These are phyloP conservation scores for Monodelphis domestica DNA, from an alignment of 2,797 vertebrate genomes.

Conservation along the genomic window DNA sequence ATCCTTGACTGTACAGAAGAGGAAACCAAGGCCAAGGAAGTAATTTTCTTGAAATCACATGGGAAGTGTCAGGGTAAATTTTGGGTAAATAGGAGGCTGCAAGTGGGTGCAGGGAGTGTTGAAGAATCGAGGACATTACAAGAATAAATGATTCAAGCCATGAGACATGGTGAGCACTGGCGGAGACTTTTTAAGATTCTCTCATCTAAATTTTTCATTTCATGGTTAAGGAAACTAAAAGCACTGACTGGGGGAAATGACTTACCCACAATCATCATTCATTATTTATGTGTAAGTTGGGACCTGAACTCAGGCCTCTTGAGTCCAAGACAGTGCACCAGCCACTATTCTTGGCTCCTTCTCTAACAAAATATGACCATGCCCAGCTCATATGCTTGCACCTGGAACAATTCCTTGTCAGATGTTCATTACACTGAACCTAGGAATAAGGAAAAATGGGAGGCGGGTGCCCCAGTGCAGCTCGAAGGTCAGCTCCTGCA, in stretches of 20 bases:
- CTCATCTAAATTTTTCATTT: neutral
- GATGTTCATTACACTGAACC: neutral
- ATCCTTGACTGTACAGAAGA: neutral
- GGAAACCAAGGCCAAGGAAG: conserved; percentile 1
- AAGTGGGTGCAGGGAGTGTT: no score
- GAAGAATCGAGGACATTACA: neutral
- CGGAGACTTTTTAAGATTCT: no score
- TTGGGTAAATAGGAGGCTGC: no score
- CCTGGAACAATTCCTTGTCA: neutral
- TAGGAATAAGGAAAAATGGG: neutral
- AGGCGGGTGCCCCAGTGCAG: neutral
- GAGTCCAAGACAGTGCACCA: neutral
- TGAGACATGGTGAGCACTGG: neutral
- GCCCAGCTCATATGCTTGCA: neutral
- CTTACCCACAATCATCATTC: neutral
- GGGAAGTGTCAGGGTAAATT: neutral
- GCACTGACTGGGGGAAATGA: neutral
- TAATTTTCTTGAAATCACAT: rapidly evolving
- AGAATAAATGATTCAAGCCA: neutral
- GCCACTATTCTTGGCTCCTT: neutral
- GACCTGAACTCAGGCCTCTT: neutral
- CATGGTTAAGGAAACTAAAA: neutral
- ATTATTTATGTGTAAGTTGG: neutral
- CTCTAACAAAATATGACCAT: neutral
- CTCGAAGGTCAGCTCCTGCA: neutral